Evolutionary conservation across 1,140 invertebrate species (phyloP), one percentile per base, ranked within the genome.

Genomic region (Trichonephila clavipes): DNA sequence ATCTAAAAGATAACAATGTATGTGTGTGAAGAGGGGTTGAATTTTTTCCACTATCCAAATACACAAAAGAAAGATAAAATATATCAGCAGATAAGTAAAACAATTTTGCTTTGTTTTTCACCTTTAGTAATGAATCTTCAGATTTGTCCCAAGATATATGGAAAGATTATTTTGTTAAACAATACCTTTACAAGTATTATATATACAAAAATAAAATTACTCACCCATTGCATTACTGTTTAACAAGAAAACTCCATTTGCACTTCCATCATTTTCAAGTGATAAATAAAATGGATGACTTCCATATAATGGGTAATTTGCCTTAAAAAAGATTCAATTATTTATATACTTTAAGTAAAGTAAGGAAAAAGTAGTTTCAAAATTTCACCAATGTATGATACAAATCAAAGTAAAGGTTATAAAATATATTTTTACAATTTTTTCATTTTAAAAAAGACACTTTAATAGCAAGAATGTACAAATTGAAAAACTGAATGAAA

Each of bases 261-360:
- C 59, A 97, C 97, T 85, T 96, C 96, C 95, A 81, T 95, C 95
- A n/a, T 95, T 94, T 94, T 98, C 97, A 77, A 98, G 95, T 0
- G 97, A 96, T 95, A 98, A 95, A 95, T 98, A 98, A 96, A 98
- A 98, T 2, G 98, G 98, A 95, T 98, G 98, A 88, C 97, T 97
- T 10, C 98, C 98, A 95, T 98, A 98, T n/a, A 98, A 95, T 96
- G 98, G 98, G 91, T 95, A 95, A 83, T 95, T 91, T 51, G 72
- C 82, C 87, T 95, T 64, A 40, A 88, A 88, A 64, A 85, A 8
- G 4, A 69, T 19, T 19, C 8, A 69, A 12, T 14, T 8, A 19
- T 69, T 69, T 69, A 28, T n/a, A 24, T n/a, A 69, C 10, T n/a
- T 1, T n/a, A 18, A 8, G 24, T 28, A 66, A n/a, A n/a, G 19